Percentiles rank a stretch among this genome's conserved stretches.
Conservation (phyloP, 2,113 vertebrate species). For the Ammodramus savannarum region DNA sequence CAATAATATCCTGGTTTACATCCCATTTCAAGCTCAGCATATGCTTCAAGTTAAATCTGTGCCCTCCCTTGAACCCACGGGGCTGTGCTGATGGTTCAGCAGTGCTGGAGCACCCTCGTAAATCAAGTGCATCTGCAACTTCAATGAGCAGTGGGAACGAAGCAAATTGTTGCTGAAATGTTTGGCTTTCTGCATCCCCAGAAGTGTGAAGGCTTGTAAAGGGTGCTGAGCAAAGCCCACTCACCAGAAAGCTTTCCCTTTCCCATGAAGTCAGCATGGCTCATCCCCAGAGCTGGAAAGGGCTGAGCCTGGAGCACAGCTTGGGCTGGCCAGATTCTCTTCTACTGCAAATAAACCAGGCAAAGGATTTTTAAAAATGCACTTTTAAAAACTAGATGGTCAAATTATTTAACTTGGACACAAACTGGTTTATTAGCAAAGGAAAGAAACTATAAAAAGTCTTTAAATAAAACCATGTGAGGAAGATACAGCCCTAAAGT, state of each 20-base stretch:
- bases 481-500: background rate
- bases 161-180: background rate
- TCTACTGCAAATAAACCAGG: background rate
- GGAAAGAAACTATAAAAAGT: background rate
- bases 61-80: rapidly evolving
- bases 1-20: background rate
- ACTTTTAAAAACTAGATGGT: background rate
- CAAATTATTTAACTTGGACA: background rate
- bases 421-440: background rate
- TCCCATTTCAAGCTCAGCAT: background rate
- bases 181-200: background rate
- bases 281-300: background rate
- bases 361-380: background rate
- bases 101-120: background rate
- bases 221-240: background rate
- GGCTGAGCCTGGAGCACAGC: background rate
- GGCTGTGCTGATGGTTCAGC: background rate
- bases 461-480: background rate
- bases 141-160: background rate
- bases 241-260: background rate
- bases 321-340: background rate
- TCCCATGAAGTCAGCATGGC: rapidly evolving
- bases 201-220: background rate
- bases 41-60: background rate
- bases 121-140: background rate